Base-by-base conservation (phyloP, 2,888 invertebrate species). In the Eristalis tenax region DNA sequence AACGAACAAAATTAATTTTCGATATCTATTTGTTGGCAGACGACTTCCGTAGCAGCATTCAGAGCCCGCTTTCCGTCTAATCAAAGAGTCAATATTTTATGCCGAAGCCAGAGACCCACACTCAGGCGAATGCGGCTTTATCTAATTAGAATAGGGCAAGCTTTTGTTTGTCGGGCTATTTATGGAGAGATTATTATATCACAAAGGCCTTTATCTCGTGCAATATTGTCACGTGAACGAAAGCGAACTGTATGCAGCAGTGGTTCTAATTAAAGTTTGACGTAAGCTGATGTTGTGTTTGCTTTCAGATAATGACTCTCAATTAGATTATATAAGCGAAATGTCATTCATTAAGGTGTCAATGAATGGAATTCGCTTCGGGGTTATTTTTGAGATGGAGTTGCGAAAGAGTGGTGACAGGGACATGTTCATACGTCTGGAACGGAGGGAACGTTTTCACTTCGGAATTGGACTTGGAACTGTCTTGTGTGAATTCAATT, bases 211-310 rank as follows among this genome's bases (percentile, higher is more conserved):
- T 70, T 64, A 78, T 70, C 78, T 78, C 78, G 70, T 64, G 69
- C 61, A 38, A 28, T 40, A 23, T 57, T 71, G 70, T 78, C 78
- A 78, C 78, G 70, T 70, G 65, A 75, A 59, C 57, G 26, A n/a
- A 35, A n/a, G 32, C 18, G 56, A 69, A n/a, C 32, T 64, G 35
- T 15, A 40, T 63, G 26, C 26, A 59, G 10, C 13, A 59, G 23
- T 23, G 26, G 64, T 28, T 70, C 13, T 70, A 70, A 76, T 76
- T 76, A 35, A 76, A 61, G 22, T 57, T 78, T 70, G 63, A 57
- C 56, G 64, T 28, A 35, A 64, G 40, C 28, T 28, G 23, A 40
- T 71, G 26, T 13, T 59, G 2, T 28, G 59, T 26, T 59, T 59
- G 26, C 23, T 13, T 15, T 59, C 10, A 59, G 59, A 32, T 28